A percentile compares a stretch with the other conserved stretches of the same genome.
phyloP scores from a whole-genome alignment of 2,797 vertebrate species.

The Labeo calbasu region DNA sequence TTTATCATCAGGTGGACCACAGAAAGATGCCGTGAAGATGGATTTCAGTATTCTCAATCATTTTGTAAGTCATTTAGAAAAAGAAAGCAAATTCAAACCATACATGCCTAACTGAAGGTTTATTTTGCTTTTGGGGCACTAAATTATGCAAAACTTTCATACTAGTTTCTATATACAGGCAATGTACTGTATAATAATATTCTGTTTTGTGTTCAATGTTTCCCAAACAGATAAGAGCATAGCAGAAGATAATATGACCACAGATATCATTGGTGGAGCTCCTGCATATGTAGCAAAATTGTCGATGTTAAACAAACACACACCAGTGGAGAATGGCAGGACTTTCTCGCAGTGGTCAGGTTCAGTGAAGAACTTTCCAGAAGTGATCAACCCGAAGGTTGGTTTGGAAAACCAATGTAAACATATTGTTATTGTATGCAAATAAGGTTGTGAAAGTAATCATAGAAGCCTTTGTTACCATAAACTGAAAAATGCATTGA shows the following conservation, averaged over 20 bases:
- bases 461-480: neutral
- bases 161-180: neutral
- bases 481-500: neutral
- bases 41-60: rapidly evolving
- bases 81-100: neutral
- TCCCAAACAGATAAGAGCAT: neutral
- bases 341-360: slow-evolving; percentile 85
- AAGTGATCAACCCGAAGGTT: slow-evolving; percentile 85
- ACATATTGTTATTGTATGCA: neutral
- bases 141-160: neutral
- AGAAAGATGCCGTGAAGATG: rapidly evolving
- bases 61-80: slow-evolving; percentile 33
- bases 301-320: slow-evolving; percentile 75
- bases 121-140: neutral
- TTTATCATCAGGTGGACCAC: slow-evolving; percentile 43
- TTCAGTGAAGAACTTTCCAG: slow-evolving; percentile 84
- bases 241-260: slow-evolving; percentile 54
- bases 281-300: slow-evolving; percentile 71
- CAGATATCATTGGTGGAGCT: slow-evolving; percentile 79
- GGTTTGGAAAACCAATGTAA: neutral
- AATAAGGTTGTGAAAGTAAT: neutral
- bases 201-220: neutral
- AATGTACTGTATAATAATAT: neutral
- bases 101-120: neutral
- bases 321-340: slow-evolving; percentile 78